Evolutionary conservation across 1,140 invertebrate species (phyloP), one percentile per base, ranked within the genome.

Genomic region (Drosophila pectinifera): DNA sequence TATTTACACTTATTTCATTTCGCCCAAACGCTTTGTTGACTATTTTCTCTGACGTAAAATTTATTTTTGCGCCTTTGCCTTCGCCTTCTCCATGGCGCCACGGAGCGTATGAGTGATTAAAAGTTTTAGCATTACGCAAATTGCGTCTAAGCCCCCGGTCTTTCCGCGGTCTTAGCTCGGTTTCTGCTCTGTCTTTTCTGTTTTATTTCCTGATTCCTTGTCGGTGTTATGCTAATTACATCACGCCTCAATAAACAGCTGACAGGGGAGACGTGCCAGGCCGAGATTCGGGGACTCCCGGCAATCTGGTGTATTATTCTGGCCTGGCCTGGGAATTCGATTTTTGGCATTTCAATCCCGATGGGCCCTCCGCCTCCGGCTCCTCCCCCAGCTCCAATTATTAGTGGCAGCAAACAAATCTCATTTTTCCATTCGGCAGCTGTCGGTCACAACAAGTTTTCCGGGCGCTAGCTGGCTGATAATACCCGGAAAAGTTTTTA

Each of bases 1-100:
- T 86, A 82, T 82, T 88, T 86, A 79, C 83, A 86, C 83, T 86
- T 79, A 88, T 86, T 86, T 88, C 70, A 83, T 88, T 79, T 79
- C 41, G 45, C 74, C 80, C 73, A 53, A 69, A 73, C 75, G 73
- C 67, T 88, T 88, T 86, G 75, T 79, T 79, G 86, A 82, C 79
- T 65, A 65, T 67, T 70, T 72, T 45, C 55, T 43, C 54, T 53
- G 68, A 43, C 39, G 31, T 39, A 24, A 59, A 82, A 77, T 78
- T 78, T 53, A 36, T 56, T 49, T 67, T 20, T 51, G 28, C 31
- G 28, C 64, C 58, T 57, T 26, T 26, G 43, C 64, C 24, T 22
- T 22, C 22, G 41, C 31, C 34, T n/a, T 59, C 26, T 36, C 42
- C 24, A 18, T 58, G 63, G 69, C 84, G 74, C 56, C 83, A 89